A percentile compares a stretch with the other conserved stretches of the same genome.
These are phyloP conservation scores for Petaurus breviceps DNA, from an alignment of 2,113 vertebrate species.

Conservation along the genomic window DNA sequence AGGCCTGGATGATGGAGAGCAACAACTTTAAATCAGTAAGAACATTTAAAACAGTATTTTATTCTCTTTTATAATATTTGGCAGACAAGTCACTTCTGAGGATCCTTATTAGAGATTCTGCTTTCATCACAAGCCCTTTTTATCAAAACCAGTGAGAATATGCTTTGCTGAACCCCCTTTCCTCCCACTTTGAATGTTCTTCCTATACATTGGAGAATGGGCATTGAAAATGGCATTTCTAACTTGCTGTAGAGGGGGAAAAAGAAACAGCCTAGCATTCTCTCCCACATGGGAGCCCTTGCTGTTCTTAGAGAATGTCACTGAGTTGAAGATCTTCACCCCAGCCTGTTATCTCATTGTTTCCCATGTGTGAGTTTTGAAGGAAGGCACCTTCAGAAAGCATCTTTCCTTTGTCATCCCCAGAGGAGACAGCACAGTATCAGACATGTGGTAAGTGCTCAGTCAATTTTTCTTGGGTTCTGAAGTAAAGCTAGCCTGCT, in stretches of 20 bases:
- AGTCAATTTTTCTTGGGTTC: slow-evolving; percentile 1
- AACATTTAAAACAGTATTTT: slow-evolving; percentile 65
- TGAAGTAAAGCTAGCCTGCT: neutral
- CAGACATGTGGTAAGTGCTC: neutral
- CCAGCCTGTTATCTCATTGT: slow-evolving; percentile 44
- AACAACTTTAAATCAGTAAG: slow-evolving; percentile 53
- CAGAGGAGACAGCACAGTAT: neutral
- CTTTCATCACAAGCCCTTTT: slow-evolving; percentile 73
- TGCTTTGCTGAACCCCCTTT: slow-evolving; percentile 70
- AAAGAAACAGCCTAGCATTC: slow-evolving; percentile 45
- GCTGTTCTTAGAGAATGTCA: slow-evolving; percentile 61
- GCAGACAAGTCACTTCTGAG: slow-evolving; percentile 75
- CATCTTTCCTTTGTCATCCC: neutral
- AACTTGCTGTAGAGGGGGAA: slow-evolving; percentile 56
- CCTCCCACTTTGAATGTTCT: slow-evolving; percentile 45
- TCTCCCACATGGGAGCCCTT: slow-evolving; percentile 57
- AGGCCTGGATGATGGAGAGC: slow-evolving; percentile 51
- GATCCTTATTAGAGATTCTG: slow-evolving; percentile 74
- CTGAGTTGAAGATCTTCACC: slow-evolving; percentile 47
- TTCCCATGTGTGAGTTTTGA: slow-evolving; percentile 32
- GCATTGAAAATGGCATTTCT: slow-evolving; percentile 61
- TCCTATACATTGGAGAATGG: slow-evolving; percentile 74
- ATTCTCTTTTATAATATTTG: slow-evolving; percentile 79
- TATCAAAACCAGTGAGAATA: slow-evolving; percentile 73
- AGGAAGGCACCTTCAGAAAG: neutral